Percentiles rank a stretch among this genome's conserved stretches.
phyloP scores from a whole-genome alignment of 2,888 invertebrate genomes.

The Agrotis clavis region DNA sequence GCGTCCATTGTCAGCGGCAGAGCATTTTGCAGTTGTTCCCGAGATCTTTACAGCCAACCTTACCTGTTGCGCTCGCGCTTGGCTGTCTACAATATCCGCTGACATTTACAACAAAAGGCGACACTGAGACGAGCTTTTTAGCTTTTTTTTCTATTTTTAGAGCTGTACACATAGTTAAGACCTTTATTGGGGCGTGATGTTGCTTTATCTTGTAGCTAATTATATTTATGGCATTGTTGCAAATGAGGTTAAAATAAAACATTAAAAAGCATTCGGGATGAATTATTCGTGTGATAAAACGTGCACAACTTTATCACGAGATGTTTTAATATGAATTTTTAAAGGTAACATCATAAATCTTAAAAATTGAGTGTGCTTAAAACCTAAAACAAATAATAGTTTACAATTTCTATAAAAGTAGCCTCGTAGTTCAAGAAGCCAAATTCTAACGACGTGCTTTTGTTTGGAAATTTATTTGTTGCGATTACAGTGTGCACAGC shows the following conservation, averaged over 20 bases:
- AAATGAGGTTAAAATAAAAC: too few relatives aligned
- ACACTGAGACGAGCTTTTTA: slow-evolving; percentile 41
- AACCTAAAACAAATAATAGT: too few relatives aligned
- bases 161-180: slow-evolving; percentile 29
- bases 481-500: background rate
- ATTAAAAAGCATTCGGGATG: too few relatives aligned
- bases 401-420: too few relatives aligned
- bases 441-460: background rate
- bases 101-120: slow-evolving; percentile 60
- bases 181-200: slow-evolving; percentile 36
- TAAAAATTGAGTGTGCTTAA: too few relatives aligned
- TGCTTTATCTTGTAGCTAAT: slow-evolving; percentile 1
- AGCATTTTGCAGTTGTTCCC: slow-evolving; percentile 47
- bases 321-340: too few relatives aligned
- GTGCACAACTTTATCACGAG: too few relatives aligned
- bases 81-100: slow-evolving; percentile 52
- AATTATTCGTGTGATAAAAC: too few relatives aligned
- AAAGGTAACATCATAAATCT: too few relatives aligned
- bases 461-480: background rate
- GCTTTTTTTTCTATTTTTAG: slow-evolving; percentile 39
- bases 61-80: slow-evolving; percentile 66
- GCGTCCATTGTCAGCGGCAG: slow-evolving; percentile 59
- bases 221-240: slow-evolving; percentile 1
- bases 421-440: too few relatives aligned
- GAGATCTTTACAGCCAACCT: slow-evolving; percentile 47